Percentiles rank a stretch among this genome's conserved stretches.
These are phyloP conservation scores for Lepus timidus DNA, from an alignment of 2,113 vertebrate species.

Conservation along the genomic window DNA sequence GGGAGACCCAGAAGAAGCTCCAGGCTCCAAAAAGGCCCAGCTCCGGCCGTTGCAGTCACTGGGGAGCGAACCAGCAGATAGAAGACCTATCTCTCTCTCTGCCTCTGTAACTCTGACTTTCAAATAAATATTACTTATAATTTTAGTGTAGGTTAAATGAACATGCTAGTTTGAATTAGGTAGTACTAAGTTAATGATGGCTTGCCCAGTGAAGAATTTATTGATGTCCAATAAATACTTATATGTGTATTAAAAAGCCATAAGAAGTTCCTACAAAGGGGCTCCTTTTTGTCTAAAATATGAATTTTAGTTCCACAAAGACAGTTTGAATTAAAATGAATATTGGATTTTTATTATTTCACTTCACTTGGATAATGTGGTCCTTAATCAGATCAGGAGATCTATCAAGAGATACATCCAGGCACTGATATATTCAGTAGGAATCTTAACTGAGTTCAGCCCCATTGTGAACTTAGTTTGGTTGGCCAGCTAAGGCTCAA, in stretches of 20 bases:
- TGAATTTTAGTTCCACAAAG: not conserved
- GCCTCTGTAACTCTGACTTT: too few species aligned
- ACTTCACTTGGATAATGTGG: constrained; percentile 30
- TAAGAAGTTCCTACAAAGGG: not conserved
- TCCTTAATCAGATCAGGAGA: constrained; percentile 34
- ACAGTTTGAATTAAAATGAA: not conserved
- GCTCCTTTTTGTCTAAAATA: constrained; percentile 36
- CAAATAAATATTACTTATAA: constrained; percentile 26
- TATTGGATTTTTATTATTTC: constrained; percentile 49
- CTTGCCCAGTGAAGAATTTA: constrained; percentile 39
- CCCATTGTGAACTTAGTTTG: not conserved
- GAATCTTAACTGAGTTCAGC: constrained; percentile 10
- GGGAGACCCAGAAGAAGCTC: too few species aligned
- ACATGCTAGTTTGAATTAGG: constrained; percentile 21
- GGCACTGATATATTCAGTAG: not conserved
- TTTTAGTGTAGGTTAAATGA: constrained; percentile 30
- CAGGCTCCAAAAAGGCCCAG: too few species aligned
- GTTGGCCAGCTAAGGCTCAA: not conserved
- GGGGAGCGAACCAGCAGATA: too few species aligned
- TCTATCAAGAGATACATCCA: not conserved
- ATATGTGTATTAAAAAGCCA: not conserved
- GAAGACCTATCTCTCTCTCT: too few species aligned
- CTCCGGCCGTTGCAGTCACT: too few species aligned
- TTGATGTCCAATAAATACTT: constrained; percentile 33
- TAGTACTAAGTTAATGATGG: not conserved